phyloP scores from a whole-genome alignment of 2,113 vertebrate species.

The Epinephelus fuscoguttatus region DNA sequence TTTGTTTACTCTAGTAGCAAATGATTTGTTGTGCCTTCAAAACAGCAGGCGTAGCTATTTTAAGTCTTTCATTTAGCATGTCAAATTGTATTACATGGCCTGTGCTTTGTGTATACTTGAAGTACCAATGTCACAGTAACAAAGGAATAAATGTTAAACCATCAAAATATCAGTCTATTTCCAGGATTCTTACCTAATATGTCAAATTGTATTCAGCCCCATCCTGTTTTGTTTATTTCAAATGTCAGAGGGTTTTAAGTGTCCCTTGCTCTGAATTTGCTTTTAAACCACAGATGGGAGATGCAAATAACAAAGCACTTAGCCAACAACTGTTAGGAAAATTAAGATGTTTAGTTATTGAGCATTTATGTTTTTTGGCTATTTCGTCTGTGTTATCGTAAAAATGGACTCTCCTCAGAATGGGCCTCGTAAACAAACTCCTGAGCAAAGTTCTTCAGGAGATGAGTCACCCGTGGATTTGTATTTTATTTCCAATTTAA shows the following conservation, averaged over 20 bases:
- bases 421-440: constrained; percentile 23
- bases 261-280: constrained; percentile 28
- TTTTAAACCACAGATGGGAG: constrained; percentile 44
- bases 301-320: constrained; percentile 38
- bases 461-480: constrained; percentile 18
- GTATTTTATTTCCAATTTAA: constrained; percentile 13
- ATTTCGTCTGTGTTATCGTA: background rate
- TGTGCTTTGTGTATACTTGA: constrained; percentile 39
- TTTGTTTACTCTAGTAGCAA: constrained; percentile 66
- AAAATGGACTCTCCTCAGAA: constrained; percentile 17
- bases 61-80: constrained; percentile 68
- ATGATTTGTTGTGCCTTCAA: constrained; percentile 55
- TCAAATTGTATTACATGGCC: constrained; percentile 72
- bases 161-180: constrained; percentile 68
- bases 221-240: constrained; percentile 46
- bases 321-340: background rate
- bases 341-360: constrained; percentile 12
- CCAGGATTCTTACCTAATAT: constrained; percentile 47
- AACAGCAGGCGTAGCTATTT: constrained; percentile 69
- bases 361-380: constrained; percentile 8
- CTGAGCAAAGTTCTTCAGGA: constrained; percentile 13
- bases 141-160: constrained; percentile 59
- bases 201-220: constrained; percentile 50
- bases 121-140: constrained; percentile 53
- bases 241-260: constrained; percentile 42